Base-by-base conservation (phyloP, 1,140 invertebrate genomes). In the Popillia japonica region DNA sequence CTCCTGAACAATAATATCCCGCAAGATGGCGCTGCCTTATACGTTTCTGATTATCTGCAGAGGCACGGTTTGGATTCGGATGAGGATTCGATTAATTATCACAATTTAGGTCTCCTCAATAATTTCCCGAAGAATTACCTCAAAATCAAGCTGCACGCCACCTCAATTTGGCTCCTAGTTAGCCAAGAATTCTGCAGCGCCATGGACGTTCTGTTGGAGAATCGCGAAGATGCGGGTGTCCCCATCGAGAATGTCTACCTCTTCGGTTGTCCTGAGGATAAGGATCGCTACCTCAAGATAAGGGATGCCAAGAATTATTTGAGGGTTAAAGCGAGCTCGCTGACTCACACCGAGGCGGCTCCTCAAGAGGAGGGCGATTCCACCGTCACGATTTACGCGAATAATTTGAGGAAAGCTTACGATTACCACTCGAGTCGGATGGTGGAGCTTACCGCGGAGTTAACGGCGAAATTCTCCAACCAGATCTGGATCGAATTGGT, bases 91-190 rank as follows among this genome's bases (percentile, higher is more conserved):
- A 14, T 22, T 2, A 14, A 1, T 27, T 68, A 68, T 34, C 61
- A 68, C 22, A 68, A 10, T 0, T 68, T 68, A 20, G 61, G 22
- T 27, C 27, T 34, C 22, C 27, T 68, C 2, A 14, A 3, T 9
- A 23, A 68, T 11, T 68, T 68, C 22, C 61, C 61, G 20, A 68
- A 27, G 20, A 68, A 68, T 27, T 68, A 68, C 11, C 27, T 68
- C 4, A 68, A 68, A n/a, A 22, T 34, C 3, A 68, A 68, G 9
- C 27, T 34, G 7, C 7, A 14, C 7, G 22, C 20, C 1, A 9
- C 61, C 11, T 34, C 20, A 14, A 27, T 10, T 22, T 68, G 22
- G 22, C 22, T 68, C 6, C 61, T 68, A 1, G 10, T 68, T 9
- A 68, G 61, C 22, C 61, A 68, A 14, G 61, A 68, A 34, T 68